phyloP scores from a whole-genome alignment of 2,888 invertebrate genomes.

The Cataglyphis rosenhaueri region DNA sequence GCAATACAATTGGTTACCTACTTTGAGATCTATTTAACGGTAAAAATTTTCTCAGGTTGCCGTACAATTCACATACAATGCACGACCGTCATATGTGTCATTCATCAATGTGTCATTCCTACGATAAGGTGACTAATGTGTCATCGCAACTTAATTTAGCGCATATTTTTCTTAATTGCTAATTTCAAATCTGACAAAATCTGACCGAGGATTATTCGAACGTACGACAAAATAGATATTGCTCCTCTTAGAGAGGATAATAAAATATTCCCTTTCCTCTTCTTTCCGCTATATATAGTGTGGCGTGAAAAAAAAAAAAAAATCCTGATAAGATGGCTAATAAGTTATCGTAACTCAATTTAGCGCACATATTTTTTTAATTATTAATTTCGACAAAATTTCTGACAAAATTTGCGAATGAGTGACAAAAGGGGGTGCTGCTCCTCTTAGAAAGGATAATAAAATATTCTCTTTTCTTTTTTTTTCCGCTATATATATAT shows the following conservation, averaged over 20 bases:
- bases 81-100: conserved; percentile 15
- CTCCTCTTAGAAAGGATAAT: neutral
- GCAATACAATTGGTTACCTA: neutral
- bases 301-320: neutral
- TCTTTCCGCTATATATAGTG: neutral
- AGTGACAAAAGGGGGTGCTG: no score
- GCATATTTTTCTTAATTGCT: conserved; percentile 1
- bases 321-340: conserved; percentile 30
- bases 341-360: conserved; percentile 8
- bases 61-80: neutral
- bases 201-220: no score
- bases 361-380: conserved; percentile 10
- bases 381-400: neutral
- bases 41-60: conserved; percentile 9
- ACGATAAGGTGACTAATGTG: conserved; percentile 31
- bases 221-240: no score
- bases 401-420: neutral
- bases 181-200: neutral
- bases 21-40: neutral
- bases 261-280: neutral
- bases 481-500: neutral
- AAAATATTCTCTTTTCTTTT: neutral
- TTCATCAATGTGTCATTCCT: conserved; percentile 31
- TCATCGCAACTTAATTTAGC: neutral
- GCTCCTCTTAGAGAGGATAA: neutral